Evolutionary conservation across 2,888 invertebrate species (phyloP).

Genomic region (Drosophila gaucha): DNA sequence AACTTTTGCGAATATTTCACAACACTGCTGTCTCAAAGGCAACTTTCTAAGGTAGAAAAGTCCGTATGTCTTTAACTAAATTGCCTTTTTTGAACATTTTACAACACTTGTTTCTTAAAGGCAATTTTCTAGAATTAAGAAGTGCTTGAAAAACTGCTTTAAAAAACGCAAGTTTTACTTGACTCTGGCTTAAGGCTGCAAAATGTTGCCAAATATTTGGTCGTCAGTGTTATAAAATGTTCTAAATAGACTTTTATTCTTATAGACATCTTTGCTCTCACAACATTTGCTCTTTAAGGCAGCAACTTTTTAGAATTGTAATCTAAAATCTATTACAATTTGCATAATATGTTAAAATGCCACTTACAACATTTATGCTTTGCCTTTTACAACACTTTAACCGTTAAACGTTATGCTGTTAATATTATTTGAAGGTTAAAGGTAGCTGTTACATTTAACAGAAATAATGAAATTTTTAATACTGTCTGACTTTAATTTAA

Average conservation of each 20-base stretch:
- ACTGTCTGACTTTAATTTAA: neutral
- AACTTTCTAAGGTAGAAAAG: too few species aligned
- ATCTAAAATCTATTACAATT: conserved; percentile 1
- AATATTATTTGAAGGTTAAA: conserved; percentile 2
- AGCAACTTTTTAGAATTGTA: neutral
- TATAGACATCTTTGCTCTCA: too few species aligned
- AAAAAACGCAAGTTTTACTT: neutral
- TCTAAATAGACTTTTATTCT: neutral
- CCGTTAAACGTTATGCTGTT: conserved; percentile 2
- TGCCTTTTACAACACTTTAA: conserved; percentile 10
- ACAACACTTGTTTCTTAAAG: neutral
- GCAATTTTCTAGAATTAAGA: neutral
- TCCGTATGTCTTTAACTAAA: too few species aligned
- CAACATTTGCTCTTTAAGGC: neutral
- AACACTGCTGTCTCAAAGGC: too few species aligned
- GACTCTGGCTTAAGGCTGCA: neutral
- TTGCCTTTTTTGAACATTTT: neutral
- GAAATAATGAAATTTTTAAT: neutral
- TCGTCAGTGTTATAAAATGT: neutral
- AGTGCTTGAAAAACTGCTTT: neutral
- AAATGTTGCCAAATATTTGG: neutral
- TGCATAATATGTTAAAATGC: neutral
- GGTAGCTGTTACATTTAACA: conserved; percentile 1
- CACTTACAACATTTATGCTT: conserved; percentile 6
- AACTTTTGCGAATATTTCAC: too few species aligned